These are phyloP conservation scores for Pipa parva DNA, from an alignment of 2,113 vertebrate species.

Conservation along the genomic window DNA sequence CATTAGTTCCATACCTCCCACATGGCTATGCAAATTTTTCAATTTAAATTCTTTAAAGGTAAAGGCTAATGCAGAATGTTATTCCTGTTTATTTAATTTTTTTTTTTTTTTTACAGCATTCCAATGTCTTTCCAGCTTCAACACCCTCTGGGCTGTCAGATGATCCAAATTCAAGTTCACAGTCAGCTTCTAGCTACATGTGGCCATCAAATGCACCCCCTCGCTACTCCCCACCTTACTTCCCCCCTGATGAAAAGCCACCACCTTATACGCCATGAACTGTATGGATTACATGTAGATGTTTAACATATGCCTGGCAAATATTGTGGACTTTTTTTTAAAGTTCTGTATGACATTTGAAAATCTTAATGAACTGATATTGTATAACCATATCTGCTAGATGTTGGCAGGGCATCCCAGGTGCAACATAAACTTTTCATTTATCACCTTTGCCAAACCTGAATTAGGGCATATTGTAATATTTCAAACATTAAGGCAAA, in stretches of 20 bases:
- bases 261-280: constrained; percentile 89
- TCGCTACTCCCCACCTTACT: constrained; percentile 89
- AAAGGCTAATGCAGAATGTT: too few relatives aligned
- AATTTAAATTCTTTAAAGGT: too few relatives aligned
- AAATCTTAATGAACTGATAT: neutral
- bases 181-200: constrained; percentile 86
- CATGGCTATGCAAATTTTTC: too few relatives aligned
- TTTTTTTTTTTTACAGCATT: constrained; percentile 63
- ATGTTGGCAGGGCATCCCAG: neutral
- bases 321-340: constrained; percentile 58
- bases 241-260: constrained; percentile 92
- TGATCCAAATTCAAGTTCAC: constrained; percentile 73
- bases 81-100: too few relatives aligned
- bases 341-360: constrained; percentile 49
- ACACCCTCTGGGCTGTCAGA: constrained; percentile 85
- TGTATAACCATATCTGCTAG: neutral
- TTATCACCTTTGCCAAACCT: constrained; percentile 14
- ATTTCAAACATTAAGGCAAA: neutral
- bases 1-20: too few relatives aligned
- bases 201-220: constrained; percentile 89
- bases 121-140: constrained; percentile 76
- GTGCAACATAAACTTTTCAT: neutral
- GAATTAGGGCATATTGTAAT: neutral
- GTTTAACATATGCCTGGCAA: constrained; percentile 38
- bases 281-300: constrained; percentile 4